Base-by-base conservation (phyloP, 2,797 vertebrate species). In the Labroides dimidiatus region DNA sequence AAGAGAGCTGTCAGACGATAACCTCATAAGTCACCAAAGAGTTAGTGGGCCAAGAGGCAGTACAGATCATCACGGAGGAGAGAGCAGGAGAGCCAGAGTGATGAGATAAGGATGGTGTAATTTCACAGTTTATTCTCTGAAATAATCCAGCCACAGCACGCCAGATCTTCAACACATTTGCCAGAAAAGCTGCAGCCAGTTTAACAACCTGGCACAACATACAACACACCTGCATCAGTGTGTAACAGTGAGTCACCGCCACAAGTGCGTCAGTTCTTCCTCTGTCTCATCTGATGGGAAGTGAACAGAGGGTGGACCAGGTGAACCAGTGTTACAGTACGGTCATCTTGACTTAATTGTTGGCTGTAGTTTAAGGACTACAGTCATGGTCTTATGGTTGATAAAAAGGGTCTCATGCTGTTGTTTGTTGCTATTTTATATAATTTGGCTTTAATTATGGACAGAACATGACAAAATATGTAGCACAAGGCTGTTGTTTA, bases 161-260 rank as follows among this genome's bases (percentile, higher is more conserved):
- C 2, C 33, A 50, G 37, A 13, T 72, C 62, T 68, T 76, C 48
- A 41, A 62, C 10, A 37, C 17, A 60, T 53, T 48, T 60, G 60
- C 64, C 69, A 73, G 41, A 44, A 72, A 41, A 56, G 49, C 12
- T 50, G 54, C 47, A 56, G 37, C 47, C 55, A 74, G 72, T 69
- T 84, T 51, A 67, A 77, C 55, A 68, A 80, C 66, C 63, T 81
- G 82, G 72, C 64, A 66, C 57, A 30, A 72, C 33, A 44, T 42
- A 15, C 44, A 69, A 82, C 81, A 81, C 81, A 87, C 85, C 86
- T 89, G 86, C 82, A 86, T 68, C 78, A 69, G 74, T 67, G 76
- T 62, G 76, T 55, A 71, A 59, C 70, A 48, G 67, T 88, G 87
- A 87, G 75, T 88, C 89, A 90, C 58, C 6, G 2, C 57, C 70